phyloP scores from a whole-genome alignment of 2,113 vertebrate genomes.

The Panthera leo region DNA sequence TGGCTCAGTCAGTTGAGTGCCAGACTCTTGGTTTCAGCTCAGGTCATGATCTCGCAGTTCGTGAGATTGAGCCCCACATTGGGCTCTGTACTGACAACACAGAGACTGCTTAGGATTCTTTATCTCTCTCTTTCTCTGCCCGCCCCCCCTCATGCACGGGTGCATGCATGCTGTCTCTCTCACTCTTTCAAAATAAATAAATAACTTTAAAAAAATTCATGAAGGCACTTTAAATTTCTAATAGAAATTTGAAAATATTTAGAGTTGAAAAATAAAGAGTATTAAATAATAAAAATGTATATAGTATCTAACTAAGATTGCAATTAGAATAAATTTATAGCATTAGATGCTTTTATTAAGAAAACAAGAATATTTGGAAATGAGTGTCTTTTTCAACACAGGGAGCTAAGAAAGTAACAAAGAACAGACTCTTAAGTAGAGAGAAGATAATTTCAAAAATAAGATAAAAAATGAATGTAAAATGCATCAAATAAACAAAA shows the following conservation, averaged over 20 bases:
- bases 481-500: slow-evolving; percentile 25
- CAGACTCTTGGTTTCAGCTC: too few relatives aligned
- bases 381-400: neutral
- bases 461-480: neutral
- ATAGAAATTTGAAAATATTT: neutral
- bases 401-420: neutral
- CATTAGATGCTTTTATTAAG: neutral
- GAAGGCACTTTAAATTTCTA: slow-evolving; percentile 7
- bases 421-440: neutral
- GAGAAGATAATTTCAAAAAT: slow-evolving; percentile 16
- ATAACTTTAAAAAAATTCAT: neutral
- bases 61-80: too few relatives aligned
- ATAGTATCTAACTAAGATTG: neutral
- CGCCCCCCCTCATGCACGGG: too few relatives aligned
- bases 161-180: too few relatives aligned
- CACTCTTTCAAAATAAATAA: too few relatives aligned
- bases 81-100: too few relatives aligned
- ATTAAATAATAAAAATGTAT: neutral
- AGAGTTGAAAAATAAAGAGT: neutral
- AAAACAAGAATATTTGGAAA: slow-evolving; percentile 23
- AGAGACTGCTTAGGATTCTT: too few relatives aligned
- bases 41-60: too few relatives aligned
- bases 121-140: too few relatives aligned
- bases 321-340: neutral
- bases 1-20: too few relatives aligned